Conservation (phyloP, 2,113 vertebrate genomes). For the Pedionomus torquatus region DNA sequence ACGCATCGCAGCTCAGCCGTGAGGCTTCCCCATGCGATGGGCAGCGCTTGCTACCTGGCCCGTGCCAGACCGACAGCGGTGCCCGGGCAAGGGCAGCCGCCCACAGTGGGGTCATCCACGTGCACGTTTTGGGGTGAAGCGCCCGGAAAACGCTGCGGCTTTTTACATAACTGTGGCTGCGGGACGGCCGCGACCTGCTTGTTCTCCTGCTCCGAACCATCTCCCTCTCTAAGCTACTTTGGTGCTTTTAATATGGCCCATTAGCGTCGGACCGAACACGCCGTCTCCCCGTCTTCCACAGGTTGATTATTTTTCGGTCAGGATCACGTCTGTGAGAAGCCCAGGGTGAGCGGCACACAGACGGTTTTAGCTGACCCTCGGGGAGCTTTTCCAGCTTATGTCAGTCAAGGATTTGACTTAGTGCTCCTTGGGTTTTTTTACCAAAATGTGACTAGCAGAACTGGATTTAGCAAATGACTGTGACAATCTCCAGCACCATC, state of each 20-base stretch:
- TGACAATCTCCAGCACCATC: constrained; percentile 10
- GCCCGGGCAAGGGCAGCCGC: neutral
- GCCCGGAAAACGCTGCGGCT: fast-evolving
- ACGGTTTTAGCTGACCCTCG: neutral
- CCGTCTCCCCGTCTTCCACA: fast-evolving
- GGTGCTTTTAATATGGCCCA: fast-evolving
- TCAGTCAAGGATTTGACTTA: neutral
- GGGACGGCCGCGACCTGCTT: fast-evolving
- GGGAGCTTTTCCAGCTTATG: neutral
- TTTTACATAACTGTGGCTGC: fast-evolving
- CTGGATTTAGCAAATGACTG: neutral
- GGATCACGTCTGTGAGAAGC: neutral
- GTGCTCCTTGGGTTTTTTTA: neutral
- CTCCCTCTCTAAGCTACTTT: neutral
- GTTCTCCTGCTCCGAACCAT: fast-evolving
- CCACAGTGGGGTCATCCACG: fast-evolving
- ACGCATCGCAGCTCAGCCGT: constrained; percentile 67
- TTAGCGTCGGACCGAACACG: fast-evolving
- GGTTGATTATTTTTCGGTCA: neutral
- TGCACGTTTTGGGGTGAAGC: neutral
- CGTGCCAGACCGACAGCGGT: neutral
- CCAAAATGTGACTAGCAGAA: neutral
- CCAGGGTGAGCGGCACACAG: neutral
- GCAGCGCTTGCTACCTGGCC: neutral
- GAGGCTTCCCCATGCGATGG: constrained; percentile 55